Percentiles rank a stretch among this genome's conserved stretches.
These are phyloP conservation scores for Pyrgus malvae DNA, from an alignment of 2,888 invertebrate genomes.

Conservation along the genomic window DNA sequence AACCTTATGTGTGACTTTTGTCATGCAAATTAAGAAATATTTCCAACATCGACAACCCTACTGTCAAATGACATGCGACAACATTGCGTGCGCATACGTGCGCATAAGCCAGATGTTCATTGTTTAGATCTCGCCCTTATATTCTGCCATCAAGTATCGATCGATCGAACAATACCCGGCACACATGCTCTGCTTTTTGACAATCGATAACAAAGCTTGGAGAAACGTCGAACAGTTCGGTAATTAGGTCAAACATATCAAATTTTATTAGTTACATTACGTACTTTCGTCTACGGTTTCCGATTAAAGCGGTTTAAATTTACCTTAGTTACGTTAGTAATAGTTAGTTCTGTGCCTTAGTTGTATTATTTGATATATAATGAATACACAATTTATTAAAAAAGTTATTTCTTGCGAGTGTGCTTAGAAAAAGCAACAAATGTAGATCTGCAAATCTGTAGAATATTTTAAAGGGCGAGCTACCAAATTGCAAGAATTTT, in stretches of 20 bases:
- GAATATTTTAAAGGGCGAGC: too few species aligned
- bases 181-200: not conserved
- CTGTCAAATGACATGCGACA: conserved; percentile 20
- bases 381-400: too few species aligned
- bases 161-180: conserved; percentile 34
- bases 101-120: conserved; percentile 50
- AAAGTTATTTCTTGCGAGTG: too few species aligned
- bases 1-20: too few species aligned
- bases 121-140: conserved; percentile 53
- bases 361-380: too few species aligned
- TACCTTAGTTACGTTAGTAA: too few species aligned
- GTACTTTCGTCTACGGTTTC: not conserved
- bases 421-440: too few species aligned
- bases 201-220: conserved; percentile 19
- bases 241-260: conserved; percentile 14
- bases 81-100: conserved; percentile 14
- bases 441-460: too few species aligned
- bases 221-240: conserved; percentile 1
- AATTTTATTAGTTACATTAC: conserved; percentile 1
- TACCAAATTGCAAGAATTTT: too few species aligned
- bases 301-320: not conserved
- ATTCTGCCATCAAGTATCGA: conserved; percentile 17
- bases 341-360: too few species aligned
- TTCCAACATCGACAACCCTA: conserved; percentile 6
- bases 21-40: too few species aligned